Base-by-base conservation (phyloP, 2,113 vertebrate genomes). In the Gobius niger region DNA sequence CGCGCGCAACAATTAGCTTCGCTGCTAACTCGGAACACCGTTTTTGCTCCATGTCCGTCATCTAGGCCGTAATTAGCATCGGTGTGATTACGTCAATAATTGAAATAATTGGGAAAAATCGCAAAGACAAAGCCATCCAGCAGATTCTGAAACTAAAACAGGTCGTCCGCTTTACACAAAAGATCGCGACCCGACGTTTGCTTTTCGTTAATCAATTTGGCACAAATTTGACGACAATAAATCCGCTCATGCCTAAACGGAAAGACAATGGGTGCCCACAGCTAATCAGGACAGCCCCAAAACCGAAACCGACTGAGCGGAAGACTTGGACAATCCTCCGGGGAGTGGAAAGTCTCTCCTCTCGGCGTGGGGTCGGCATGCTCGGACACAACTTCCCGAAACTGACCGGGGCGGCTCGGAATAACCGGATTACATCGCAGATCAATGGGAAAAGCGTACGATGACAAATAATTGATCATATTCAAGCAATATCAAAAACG, bases 61-160 rank as follows among this genome's bases (percentile, higher is more conserved):
- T 78, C 19, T 63, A 60, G 82, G 80, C 78, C 70, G 76, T 74
- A 70, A 67, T 49, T 72, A 12, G 72, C n/a, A 44, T 70, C 73
- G 51, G 73, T 75, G 72, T 68, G 62, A 73, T 10, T 3, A 40
- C 85, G 81, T 87, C 9, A 68, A 82, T 91, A 87, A 91, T 88
- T 87, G 81, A 51, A 83, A 66, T 91, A 91, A 90, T 46, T 78
- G 83, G 73, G 47, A 60, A 5, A 5, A 15, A 18, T 40, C 46
- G 12, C 41, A 12, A n/a, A 50, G 53, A 63, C 65, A 50, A 73
- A 80, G 74, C 61, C 60, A 18, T 75, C 71, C 40, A 70, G 51
- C 47, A 70, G 63, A 56, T 61, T 78, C n/a, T 19, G 44, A n/a
- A n/a, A 18, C 34, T 44, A 14, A 74, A 78, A 65, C 49, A 59